Conservation (phyloP, 53 echinoderm and acorn worm species). For the Temnopleurus reevesii region DNA sequence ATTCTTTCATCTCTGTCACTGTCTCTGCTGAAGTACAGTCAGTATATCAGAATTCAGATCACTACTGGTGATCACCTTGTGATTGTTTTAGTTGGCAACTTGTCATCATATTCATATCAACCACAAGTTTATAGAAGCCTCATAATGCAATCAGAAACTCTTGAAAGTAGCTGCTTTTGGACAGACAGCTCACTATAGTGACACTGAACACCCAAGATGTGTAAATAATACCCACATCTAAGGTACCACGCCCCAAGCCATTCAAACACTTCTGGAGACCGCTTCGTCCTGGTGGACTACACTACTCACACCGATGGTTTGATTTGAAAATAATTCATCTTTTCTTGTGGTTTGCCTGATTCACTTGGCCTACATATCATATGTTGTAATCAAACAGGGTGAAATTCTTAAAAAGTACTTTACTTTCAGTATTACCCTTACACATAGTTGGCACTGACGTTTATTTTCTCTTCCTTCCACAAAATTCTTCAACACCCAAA, state of each 20-base stretch:
- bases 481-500: background rate
- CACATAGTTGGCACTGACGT: background rate
- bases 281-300: background rate
- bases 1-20: too few relatives aligned
- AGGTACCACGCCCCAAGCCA: background rate
- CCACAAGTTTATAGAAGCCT: background rate
- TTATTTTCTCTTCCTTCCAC: slow-evolving; percentile 4
- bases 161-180: slow-evolving; percentile 6
- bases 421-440: background rate
- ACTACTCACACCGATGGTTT: slow-evolving; percentile 31
- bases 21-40: too few relatives aligned
- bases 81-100: background rate
- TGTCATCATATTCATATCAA: background rate
- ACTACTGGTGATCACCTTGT: background rate
- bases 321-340: slow-evolving; percentile 48
- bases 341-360: slow-evolving; percentile 18
- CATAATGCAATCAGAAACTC: background rate
- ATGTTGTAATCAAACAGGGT: slow-evolving; percentile 28
- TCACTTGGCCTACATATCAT: background rate
- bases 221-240: slow-evolving; percentile 41
- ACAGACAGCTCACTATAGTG: background rate
- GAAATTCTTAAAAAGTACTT: slow-evolving; percentile 36
- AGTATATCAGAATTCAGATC: too few relatives aligned
- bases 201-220: slow-evolving; percentile 28
- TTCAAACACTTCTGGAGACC: background rate